Base-by-base conservation (phyloP, 92 coral and sea anemone species). In the Isaurus tuberculatus region DNA sequence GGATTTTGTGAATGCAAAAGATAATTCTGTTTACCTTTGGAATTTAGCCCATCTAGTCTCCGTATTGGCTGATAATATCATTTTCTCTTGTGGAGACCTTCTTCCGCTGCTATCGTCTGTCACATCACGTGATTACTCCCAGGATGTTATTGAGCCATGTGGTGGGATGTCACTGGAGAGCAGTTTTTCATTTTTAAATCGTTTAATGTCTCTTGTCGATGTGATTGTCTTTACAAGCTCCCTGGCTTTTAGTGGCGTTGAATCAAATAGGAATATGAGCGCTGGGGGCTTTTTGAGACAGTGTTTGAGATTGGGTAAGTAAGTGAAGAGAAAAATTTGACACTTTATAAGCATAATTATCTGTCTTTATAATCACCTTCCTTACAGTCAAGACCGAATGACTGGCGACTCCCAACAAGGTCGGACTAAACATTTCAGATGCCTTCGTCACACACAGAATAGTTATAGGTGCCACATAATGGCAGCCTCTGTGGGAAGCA, bases 61-160 rank as follows among this genome's bases (percentile, higher is more conserved):
- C 32, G 99, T 97, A 29, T 85, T 97, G 49, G 94, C 99, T 27
- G 99, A 97, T 73, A 97, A 93, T 88, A 93, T 97, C 81, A 94
- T 97, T 86, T 94, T 94, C 88, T 96, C 97, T 33, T 97, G 99
- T 48, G 99, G 99, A 69, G 99, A 97, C 73, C 91, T 97, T 61
- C 93, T 97, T 37, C 99, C 99, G 13, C 88, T 97, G 51, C 88
- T 97, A 57, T 97, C 99, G 46, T 93, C 98, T 30, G 99, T 95
- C 36, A 97, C 99, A 25, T 97, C 99, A 80, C 99, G 98, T 87
- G 99, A 97, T 84, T 97, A 90, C 81, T 83, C 96, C 72, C 99
- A 97, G 87, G 99, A 97, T 86, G 99, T 97, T 88, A 97, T 97
- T 83, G 97, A 97, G 72, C 99, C 99, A 16, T 97, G 99, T 72